Percentiles rank a stretch among this genome's conserved stretches.
phyloP scores from a whole-genome alignment of 2,888 invertebrate species.

The Herminia tarsipennalis region DNA sequence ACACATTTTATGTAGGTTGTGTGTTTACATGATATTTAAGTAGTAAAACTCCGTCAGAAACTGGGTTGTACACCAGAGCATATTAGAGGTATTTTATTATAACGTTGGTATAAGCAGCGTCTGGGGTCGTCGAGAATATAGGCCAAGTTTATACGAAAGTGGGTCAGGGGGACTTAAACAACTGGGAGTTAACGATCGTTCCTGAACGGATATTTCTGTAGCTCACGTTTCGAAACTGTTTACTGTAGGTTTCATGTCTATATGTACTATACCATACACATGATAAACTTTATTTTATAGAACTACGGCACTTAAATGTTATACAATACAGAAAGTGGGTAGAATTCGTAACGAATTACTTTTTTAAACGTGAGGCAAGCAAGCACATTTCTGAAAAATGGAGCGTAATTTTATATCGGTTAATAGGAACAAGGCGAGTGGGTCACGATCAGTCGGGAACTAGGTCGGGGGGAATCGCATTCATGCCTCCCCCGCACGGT shows the following conservation, averaged over 20 bases:
- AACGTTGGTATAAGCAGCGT: conserved; percentile 35
- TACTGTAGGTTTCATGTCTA: conserved; percentile 10
- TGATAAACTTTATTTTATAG: no score
- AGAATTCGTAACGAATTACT: no score
- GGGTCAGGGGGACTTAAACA: conserved; percentile 74
- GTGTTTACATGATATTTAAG: no score
- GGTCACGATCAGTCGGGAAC: conserved; percentile 74
- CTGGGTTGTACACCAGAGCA: conserved; percentile 10
- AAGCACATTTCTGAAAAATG: neutral
- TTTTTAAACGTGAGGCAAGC: neutral
- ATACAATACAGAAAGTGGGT: no score
- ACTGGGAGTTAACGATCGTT: conserved; percentile 62
- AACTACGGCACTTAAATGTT: no score
- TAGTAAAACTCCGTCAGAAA: conserved; percentile 4
- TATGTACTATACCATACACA: conserved; percentile 1
- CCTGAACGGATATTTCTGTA: conserved; percentile 66
- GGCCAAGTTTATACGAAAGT: conserved; percentile 77
- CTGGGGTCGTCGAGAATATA: conserved; percentile 62
- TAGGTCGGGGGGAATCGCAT: conserved; percentile 70
- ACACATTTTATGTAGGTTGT: no score
- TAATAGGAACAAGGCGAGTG: conserved; percentile 36
- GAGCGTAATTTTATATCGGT: conserved; percentile 15
- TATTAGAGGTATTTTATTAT: conserved; percentile 36
- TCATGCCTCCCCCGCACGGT: conserved; percentile 42
- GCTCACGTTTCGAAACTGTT: conserved; percentile 32